A percentile compares a stretch with the other conserved stretches of the same genome.
Conservation (phyloP, 2,113 vertebrate genomes). For the Tyto alba region DNA sequence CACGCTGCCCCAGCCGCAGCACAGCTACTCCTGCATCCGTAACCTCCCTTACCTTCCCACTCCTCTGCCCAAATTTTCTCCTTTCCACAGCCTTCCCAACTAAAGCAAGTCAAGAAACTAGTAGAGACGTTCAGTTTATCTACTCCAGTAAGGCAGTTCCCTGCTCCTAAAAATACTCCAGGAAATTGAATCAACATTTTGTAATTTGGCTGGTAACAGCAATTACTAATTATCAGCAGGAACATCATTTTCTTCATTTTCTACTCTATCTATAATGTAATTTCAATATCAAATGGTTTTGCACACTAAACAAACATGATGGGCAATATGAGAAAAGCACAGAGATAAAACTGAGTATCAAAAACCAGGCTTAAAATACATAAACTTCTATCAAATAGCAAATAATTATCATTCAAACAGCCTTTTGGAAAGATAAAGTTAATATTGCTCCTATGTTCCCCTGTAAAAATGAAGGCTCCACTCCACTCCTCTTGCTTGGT, state of each 20-base stretch:
- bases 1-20: not conserved
- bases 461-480: not conserved
- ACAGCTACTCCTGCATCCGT: not conserved
- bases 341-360: not conserved
- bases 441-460: not conserved
- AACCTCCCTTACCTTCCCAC: not conserved
- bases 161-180: constrained; percentile 18
- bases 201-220: constrained; percentile 17
- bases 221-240: constrained; percentile 40
- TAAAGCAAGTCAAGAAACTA: not conserved
- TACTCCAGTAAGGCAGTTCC: not conserved
- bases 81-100: not conserved
- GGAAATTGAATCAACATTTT: constrained; percentile 38
- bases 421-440: not conserved
- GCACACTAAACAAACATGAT: not conserved
- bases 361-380: not conserved
- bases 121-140: not conserved
- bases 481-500: not conserved
- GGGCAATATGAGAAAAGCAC: not conserved
- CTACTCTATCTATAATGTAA: not conserved
- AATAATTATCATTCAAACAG: not conserved
- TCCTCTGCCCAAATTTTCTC: not conserved
- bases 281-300: not conserved
- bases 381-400: not conserved
- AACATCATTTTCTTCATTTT: constrained; percentile 27